A percentile compares a stretch with the other conserved stretches of the same genome.
These are phyloP conservation scores for Cynocephalus volans DNA, from an alignment of 2,113 vertebrate genomes.

Conservation along the genomic window DNA sequence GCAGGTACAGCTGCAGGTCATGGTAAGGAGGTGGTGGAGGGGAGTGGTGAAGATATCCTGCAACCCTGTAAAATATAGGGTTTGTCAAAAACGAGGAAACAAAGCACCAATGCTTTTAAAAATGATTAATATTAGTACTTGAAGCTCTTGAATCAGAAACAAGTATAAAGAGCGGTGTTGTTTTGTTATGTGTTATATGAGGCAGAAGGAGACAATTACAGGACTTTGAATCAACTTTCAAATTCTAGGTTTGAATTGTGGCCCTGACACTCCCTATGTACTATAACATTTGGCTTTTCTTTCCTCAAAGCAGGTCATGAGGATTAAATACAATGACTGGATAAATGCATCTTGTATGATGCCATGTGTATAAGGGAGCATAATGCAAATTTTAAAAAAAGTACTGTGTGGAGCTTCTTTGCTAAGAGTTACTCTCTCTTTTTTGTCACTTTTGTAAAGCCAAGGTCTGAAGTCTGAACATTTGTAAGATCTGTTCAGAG, in stretches of 20 bases:
- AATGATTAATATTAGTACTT: background rate
- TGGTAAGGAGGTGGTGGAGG: background rate
- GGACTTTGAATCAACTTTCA: background rate
- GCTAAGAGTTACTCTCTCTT: background rate
- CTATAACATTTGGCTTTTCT: background rate
- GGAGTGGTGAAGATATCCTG: background rate
- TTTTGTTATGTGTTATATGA: background rate
- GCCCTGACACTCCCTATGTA: background rate
- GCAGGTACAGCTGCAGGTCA: background rate
- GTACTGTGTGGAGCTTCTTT: background rate
- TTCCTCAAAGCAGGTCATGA: background rate
- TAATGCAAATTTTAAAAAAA: background rate
- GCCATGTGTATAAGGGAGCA: background rate
- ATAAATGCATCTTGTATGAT: background rate
- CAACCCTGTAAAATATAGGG: background rate
- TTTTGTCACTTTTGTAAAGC: constrained; percentile 20
- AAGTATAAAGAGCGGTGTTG: background rate
- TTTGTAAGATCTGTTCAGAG: background rate
- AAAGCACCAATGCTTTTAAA: background rate
- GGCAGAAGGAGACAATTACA: background rate
- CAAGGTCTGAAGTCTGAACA: background rate
- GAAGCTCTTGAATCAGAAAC: constrained; percentile 10
- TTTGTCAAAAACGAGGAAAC: constrained; percentile 47
- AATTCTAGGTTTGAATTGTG: constrained; percentile 33
- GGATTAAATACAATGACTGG: constrained; percentile 32